Conservation (phyloP, 2,113 vertebrate species). For the Siphamia tubifer region DNA sequence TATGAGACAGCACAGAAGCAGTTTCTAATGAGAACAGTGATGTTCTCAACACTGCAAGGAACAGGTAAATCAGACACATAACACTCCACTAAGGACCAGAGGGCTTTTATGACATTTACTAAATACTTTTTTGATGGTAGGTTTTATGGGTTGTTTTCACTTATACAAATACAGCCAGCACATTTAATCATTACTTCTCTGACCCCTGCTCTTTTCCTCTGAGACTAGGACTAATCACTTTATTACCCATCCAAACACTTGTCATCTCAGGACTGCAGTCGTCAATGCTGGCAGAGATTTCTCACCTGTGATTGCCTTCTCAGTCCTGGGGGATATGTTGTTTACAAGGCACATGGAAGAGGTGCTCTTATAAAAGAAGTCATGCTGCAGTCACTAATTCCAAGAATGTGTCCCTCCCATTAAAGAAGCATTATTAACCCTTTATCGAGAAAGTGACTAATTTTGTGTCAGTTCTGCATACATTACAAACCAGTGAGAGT, state of each 20-base stretch:
- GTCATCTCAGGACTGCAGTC: slow-evolving; percentile 52
- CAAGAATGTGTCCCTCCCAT: slow-evolving; percentile 12
- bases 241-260: slow-evolving; percentile 63
- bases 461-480: no score
- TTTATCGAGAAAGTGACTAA: no score
- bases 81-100: slow-evolving; percentile 38
- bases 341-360: slow-evolving; percentile 58
- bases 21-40: slow-evolving; percentile 78
- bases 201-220: slow-evolving; percentile 40
- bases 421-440: neutral
- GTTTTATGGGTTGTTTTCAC: neutral
- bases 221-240: slow-evolving; percentile 63
- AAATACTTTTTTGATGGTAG: slow-evolving; percentile 16
- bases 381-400: slow-evolving; percentile 10
- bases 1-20: slow-evolving; percentile 83
- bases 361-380: slow-evolving; percentile 44
- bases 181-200: slow-evolving; percentile 53
- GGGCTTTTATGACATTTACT: slow-evolving; percentile 42
- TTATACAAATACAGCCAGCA: slow-evolving; percentile 14
- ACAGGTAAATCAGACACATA: slow-evolving; percentile 76
- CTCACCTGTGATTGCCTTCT: slow-evolving; percentile 71
- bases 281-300: slow-evolving; percentile 63
- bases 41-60: slow-evolving; percentile 72
- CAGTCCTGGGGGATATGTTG: slow-evolving; percentile 56
- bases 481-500: no score